Conservation (phyloP, 2,797 vertebrate genomes). For the Artibeus jamaicensis region DNA sequence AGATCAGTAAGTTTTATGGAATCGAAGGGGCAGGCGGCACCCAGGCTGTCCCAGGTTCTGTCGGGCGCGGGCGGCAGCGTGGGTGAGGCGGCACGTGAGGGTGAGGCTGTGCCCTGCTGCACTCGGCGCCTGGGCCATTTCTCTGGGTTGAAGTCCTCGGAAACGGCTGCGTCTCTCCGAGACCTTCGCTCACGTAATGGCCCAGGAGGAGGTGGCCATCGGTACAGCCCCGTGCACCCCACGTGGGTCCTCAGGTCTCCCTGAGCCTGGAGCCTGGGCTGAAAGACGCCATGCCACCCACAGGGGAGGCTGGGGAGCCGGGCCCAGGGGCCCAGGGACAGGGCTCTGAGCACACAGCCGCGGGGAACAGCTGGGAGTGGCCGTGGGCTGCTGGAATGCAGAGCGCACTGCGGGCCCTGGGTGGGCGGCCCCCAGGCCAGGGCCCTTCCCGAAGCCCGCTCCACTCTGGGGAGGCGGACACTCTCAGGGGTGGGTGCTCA, state of each 20-base stretch:
- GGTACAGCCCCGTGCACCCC: background rate
- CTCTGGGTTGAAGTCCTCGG: background rate
- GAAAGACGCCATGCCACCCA: background rate
- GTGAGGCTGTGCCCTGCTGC: background rate
- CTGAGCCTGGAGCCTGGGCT: background rate
- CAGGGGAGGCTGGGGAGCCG: background rate
- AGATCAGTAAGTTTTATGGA: background rate
- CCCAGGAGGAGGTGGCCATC: background rate
- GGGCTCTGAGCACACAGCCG: background rate
- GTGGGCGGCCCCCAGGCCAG: background rate
- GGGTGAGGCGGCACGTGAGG: background rate
- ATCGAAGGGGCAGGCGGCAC: background rate
- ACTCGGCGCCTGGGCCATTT: background rate
- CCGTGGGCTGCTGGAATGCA: background rate
- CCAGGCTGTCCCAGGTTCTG: background rate
- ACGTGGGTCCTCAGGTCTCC: background rate
- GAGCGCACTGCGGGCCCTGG: background rate
- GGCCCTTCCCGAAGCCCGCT: background rate
- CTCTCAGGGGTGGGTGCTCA: background rate
- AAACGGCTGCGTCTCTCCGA: background rate
- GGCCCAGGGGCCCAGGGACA: background rate
- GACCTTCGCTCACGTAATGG: background rate
- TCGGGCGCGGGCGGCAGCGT: background rate
- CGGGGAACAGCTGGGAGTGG: background rate
- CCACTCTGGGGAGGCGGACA: background rate